phyloP scores from a whole-genome alignment of 2,797 vertebrate species.

The Micrastur ruficollis region DNA sequence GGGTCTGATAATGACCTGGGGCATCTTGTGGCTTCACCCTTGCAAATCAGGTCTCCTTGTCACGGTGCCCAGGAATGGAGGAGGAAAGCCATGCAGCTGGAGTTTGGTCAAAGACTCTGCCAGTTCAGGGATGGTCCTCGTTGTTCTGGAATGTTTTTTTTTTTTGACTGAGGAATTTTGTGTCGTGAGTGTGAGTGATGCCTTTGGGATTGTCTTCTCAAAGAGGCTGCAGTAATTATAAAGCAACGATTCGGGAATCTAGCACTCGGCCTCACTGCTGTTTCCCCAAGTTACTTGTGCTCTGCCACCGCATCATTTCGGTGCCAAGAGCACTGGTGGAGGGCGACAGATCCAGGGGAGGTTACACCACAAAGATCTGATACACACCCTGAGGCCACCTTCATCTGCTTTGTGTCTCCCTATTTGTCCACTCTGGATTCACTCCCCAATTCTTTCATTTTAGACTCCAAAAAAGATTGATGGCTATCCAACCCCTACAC shows the following conservation, averaged over 20 bases:
- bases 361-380: neutral
- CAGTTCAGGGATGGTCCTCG: neutral
- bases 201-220: neutral
- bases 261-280: neutral
- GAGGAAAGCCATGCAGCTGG: neutral
- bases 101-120: neutral
- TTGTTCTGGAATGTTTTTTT: neutral
- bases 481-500: neutral
- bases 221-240: neutral
- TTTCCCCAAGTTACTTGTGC: neutral
- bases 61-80: accelerated
- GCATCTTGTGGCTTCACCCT: neutral
- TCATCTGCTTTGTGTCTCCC: neutral
- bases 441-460: neutral
- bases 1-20: neutral
- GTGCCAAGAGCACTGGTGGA: neutral
- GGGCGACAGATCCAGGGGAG: neutral
- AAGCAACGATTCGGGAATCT: neutral
- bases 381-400: no score
- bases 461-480: neutral
- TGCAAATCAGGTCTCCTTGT: accelerated
- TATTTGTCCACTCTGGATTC: neutral
- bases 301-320: neutral
- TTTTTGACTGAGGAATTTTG: neutral
- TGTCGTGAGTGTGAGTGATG: neutral